Evolutionary conservation across 2,797 vertebrate genomes (phyloP).

Genomic region (Hippoglossus hippoglossus): DNA sequence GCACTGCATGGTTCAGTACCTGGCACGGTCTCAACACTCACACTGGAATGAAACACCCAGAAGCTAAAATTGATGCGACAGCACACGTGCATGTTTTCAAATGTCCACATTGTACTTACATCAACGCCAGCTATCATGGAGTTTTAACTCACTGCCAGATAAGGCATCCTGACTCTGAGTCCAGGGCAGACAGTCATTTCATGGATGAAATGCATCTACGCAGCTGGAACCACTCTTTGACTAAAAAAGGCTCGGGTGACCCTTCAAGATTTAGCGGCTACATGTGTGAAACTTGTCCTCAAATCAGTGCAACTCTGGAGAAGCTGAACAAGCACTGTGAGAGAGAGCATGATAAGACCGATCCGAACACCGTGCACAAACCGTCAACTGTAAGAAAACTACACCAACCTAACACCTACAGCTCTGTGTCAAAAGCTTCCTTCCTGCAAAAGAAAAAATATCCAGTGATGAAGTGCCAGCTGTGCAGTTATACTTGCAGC

Average conservation of each 20-base stretch:
- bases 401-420: constrained; percentile 54
- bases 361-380: constrained; percentile 56
- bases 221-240: constrained; percentile 74
- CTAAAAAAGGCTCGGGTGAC: constrained; percentile 75
- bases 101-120: constrained; percentile 89
- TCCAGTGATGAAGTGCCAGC: constrained; percentile 84
- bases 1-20: constrained; percentile 81
- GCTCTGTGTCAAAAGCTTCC: constrained; percentile 57
- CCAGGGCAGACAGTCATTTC: constrained; percentile 86
- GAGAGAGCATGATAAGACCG: constrained; percentile 77
- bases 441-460: constrained; percentile 82
- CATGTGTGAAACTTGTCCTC: constrained; percentile 88
- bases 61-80: constrained; percentile 78
- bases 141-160: constrained; percentile 91
- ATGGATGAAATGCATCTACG: constrained; percentile 80
- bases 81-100: constrained; percentile 82
- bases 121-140: constrained; percentile 88
- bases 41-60: constrained; percentile 87
- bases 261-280: constrained; percentile 85
- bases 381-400: constrained; percentile 72
- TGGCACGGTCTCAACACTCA: constrained; percentile 84
- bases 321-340: constrained; percentile 88
- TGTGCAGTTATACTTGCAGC: constrained; percentile 86
- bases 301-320: constrained; percentile 83
- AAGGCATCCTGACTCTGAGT: constrained; percentile 81